These are phyloP conservation scores for Imbricaverruca yamaguchii DNA, from an alignment of 2,888 invertebrate genomes.

Conservation along the genomic window DNA sequence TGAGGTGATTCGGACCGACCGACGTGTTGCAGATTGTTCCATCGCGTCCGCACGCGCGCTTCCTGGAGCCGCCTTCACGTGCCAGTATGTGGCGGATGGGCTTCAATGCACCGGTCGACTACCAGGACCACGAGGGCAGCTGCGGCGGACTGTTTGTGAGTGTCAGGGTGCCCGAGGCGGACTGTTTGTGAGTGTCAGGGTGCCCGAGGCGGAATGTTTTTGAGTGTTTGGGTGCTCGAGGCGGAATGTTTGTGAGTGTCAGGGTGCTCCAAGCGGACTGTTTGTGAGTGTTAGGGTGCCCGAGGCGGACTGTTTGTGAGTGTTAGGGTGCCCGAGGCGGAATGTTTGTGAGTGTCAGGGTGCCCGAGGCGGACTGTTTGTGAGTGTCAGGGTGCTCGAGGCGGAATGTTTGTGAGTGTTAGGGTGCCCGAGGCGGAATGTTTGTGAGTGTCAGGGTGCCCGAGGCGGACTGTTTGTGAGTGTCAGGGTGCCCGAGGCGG, in stretches of 20 bases:
- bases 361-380: not conserved
- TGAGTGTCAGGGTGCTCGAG: too few species aligned
- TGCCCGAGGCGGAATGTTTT: constrained; percentile 52
- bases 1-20: too few species aligned
- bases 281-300: not conserved
- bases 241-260: constrained; percentile 41
- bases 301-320: not conserved
- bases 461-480: too few species aligned
- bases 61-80: constrained; percentile 77
- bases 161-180: constrained; percentile 52
- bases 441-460: too few species aligned
- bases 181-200: constrained; percentile 33
- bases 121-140: constrained; percentile 78
- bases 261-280: not conserved
- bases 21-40: constrained; percentile 17
- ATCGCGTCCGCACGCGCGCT: constrained; percentile 58
- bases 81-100: constrained; percentile 70
- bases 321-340: not conserved
- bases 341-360: not conserved
- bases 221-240: constrained; percentile 49
- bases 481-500: too few species aligned
- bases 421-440: too few species aligned
- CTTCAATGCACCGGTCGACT: constrained; percentile 68
- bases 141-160: constrained; percentile 52
- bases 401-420: too few species aligned